Conservation (phyloP, 1,140 invertebrate genomes). For the Colletes gigas region DNA sequence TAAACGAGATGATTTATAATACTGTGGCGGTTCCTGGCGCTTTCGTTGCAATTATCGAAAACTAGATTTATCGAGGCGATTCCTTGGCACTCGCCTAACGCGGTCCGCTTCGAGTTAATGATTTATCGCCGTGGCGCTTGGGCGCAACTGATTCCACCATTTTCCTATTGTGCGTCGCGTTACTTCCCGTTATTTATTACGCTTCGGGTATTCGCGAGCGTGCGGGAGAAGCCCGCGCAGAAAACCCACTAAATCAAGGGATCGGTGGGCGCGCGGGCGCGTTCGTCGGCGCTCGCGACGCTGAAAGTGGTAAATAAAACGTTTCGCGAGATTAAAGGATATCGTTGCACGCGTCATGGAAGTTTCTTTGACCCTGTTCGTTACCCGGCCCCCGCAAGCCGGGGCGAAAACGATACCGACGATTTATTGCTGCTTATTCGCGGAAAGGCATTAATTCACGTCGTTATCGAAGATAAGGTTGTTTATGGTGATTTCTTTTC, state of each 20-base stretch:
- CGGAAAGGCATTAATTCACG: constrained; percentile 25
- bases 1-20: constrained; percentile 19
- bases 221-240: background rate
- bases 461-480: constrained; percentile 34
- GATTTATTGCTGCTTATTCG: constrained; percentile 27
- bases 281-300: background rate
- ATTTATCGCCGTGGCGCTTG: constrained; percentile 25
- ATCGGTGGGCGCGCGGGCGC: constrained; percentile 1
- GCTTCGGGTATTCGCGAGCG: constrained; percentile 18
- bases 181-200: constrained; percentile 47
- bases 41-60: constrained; percentile 35
- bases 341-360: constrained; percentile 1
- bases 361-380: background rate
- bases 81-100: constrained; percentile 31
- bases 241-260: constrained; percentile 30
- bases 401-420: constrained; percentile 12
- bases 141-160: constrained; percentile 35
- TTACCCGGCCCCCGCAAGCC: background rate
- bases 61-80: constrained; percentile 23
- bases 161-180: constrained; percentile 29
- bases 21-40: background rate
- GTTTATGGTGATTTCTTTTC: constrained; percentile 29
- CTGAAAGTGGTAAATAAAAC: constrained; percentile 20
- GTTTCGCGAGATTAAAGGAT: constrained; percentile 31
- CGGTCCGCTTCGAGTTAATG: constrained; percentile 5